Evolutionary conservation across 2,113 vertebrate genomes (phyloP), one percentile per base, ranked within the genome.

Genomic region (Pelusios castaneus): DNA sequence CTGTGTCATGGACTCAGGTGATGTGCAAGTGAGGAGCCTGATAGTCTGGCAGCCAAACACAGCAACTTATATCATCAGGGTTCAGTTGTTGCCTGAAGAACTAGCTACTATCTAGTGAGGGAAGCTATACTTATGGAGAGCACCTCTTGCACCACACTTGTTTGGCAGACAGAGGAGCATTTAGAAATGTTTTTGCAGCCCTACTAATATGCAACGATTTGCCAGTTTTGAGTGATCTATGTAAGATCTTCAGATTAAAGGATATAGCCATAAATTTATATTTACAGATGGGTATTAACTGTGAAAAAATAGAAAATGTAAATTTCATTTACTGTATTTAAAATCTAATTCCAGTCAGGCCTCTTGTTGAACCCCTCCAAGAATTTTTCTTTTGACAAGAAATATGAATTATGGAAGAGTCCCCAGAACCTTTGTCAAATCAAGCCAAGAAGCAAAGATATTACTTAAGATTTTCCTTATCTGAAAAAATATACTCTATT

Each of bases 101-200:
- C 76, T 19, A 56, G 70, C 47, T 51, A 2, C 78, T 47, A 87
- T 58, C 51, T 14, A 52, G 25, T 58, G 56, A 27, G 55, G 12
- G 25, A 13, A 27, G 25, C 21, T 27, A 10, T 29, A 43, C 75
- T 29, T 47, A 45, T 12, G 2, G 19, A 73, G 25, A 58, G 13
- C 51, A 52, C 51, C 14, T 14, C 13, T 52, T 16, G 27, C 56
- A 58, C 27, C 29, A 41, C 29, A 51, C 12, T 2, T 89, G 25
- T 54, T 77, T 78, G 55, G 55, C 27, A 92, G 21, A 29, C 17
- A 89, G 47, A 24, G 38, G 91, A 52, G 9, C 38, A 85, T 43
- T 55, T 67, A 17, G 70, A 87, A 87, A 55, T 81, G 88, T 87
- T 94, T 92, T 80, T 95, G 34, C n/a, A 88, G 38, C 54, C 63